These are phyloP conservation scores for Sebastes aleutianus DNA, from an alignment of 2,797 vertebrate genomes.

Conservation along the genomic window DNA sequence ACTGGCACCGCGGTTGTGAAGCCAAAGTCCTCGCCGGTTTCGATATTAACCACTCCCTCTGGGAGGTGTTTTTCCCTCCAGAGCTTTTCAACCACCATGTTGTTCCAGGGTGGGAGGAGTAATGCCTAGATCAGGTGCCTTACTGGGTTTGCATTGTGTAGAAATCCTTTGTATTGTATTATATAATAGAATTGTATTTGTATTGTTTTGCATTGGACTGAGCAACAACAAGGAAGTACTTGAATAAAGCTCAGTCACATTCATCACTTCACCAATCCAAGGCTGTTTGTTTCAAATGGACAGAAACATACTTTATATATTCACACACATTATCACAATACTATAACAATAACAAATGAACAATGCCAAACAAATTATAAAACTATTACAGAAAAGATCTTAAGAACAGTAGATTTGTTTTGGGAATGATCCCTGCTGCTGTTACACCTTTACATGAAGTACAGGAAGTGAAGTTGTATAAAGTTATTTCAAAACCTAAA, in stretches of 20 bases:
- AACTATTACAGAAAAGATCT: neutral
- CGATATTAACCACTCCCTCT: slow-evolving; percentile 46
- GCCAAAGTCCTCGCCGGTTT: slow-evolving; percentile 50
- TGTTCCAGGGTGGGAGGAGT: slow-evolving; percentile 44
- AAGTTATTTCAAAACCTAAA: neutral
- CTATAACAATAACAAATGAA: neutral
- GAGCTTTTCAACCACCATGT: neutral
- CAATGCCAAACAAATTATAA: neutral
- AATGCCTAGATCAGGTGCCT: slow-evolving; percentile 1
- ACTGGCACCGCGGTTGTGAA: slow-evolving; percentile 15
- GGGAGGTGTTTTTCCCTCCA: neutral
- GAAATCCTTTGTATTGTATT: neutral
- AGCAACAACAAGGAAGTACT: neutral
- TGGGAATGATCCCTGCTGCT: neutral
- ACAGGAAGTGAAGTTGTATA: too few species aligned
- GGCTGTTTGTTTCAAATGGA: neutral
- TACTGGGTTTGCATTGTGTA: slow-evolving; percentile 13
- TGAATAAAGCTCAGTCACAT: neutral
- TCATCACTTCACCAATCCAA: neutral
- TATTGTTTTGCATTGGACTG: neutral
- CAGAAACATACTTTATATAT: neutral
- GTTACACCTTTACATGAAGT: neutral
- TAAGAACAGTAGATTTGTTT: neutral
- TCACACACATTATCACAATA: neutral
- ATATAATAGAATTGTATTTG: neutral